Conservation (phyloP, 2,113 vertebrate genomes). For the Oncorhynchus kisutch region DNA sequence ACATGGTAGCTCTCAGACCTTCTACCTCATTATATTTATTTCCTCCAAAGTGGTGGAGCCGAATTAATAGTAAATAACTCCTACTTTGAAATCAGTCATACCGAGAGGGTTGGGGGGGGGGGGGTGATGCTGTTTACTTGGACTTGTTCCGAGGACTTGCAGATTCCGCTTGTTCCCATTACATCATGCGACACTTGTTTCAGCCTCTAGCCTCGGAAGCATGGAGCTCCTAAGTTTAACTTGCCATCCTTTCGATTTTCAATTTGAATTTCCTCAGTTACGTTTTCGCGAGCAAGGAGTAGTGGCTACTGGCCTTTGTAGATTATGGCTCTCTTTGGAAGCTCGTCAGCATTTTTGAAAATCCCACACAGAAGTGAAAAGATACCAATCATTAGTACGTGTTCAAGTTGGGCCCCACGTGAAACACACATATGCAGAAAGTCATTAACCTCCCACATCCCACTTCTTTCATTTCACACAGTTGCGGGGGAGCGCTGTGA, state of each 20-base stretch:
- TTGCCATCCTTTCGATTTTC: constrained; percentile 24
- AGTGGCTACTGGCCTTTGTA: constrained; percentile 18
- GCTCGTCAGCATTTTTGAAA: constrained; percentile 8
- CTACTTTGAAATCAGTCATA: constrained; percentile 57
- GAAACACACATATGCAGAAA: constrained; percentile 47
- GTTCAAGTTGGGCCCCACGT: constrained; percentile 36
- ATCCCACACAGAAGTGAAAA: constrained; percentile 17
- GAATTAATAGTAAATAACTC: constrained; percentile 35
- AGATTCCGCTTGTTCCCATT: constrained; percentile 67
- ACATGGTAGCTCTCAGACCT: constrained; percentile 8
- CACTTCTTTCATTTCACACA: constrained; percentile 42
- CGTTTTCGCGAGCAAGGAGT: constrained; percentile 22
- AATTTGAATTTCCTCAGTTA: constrained; percentile 5
- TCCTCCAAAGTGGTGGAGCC: constrained; percentile 35
- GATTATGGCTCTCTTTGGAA: constrained; percentile 28
- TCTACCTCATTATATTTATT: constrained; percentile 38
- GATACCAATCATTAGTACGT: constrained; percentile 40
- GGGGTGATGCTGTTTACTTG: constrained; percentile 52
- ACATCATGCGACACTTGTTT: constrained; percentile 64
- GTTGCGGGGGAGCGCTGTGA: background rate
- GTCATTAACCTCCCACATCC: constrained; percentile 43
- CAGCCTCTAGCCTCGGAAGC: constrained; percentile 49
- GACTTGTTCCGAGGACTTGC: constrained; percentile 53
- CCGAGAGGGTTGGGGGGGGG: constrained; percentile 45
- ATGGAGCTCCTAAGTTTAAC: background rate